Percentiles rank a stretch among this genome's conserved stretches.
Evolutionary conservation across 2,113 vertebrate species (phyloP).

Genomic region (Fregetta grallaria): DNA sequence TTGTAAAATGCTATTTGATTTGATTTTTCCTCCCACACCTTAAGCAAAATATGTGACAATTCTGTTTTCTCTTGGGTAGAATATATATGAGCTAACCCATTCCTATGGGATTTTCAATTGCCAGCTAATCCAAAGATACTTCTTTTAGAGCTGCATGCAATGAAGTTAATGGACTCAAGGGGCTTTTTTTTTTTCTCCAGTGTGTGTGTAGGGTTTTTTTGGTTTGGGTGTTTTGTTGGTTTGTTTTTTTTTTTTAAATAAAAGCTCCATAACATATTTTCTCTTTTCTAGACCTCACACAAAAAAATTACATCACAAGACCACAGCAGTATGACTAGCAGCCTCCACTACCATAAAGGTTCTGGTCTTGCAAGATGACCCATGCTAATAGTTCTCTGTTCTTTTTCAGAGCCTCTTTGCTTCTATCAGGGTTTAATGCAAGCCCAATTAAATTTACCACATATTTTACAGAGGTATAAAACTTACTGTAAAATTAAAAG

Average conservation of each 20-base stretch:
- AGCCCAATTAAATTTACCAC: background rate
- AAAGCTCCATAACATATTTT: background rate
- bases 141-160: constrained; percentile 15
- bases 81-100: background rate
- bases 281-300: background rate
- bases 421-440: background rate
- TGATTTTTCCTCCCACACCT: constrained; percentile 59
- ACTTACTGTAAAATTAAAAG: background rate
- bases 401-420: background rate
- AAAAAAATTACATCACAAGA: background rate
- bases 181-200: background rate
- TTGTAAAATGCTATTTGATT: constrained; percentile 70
- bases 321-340: background rate
- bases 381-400: background rate
- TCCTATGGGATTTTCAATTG: constrained; percentile 23
- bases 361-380: background rate
- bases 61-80: constrained; percentile 51
- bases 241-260: background rate
- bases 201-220: background rate
- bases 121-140: constrained; percentile 26
- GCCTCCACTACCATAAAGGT: background rate
- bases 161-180: constrained; percentile 27
- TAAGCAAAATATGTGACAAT: constrained; percentile 59
- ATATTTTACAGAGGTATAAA: background rate
- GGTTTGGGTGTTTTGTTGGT: background rate